Evolutionary conservation across 2,113 vertebrate species (phyloP).

Genomic region (Istiophorus platypterus): DNA sequence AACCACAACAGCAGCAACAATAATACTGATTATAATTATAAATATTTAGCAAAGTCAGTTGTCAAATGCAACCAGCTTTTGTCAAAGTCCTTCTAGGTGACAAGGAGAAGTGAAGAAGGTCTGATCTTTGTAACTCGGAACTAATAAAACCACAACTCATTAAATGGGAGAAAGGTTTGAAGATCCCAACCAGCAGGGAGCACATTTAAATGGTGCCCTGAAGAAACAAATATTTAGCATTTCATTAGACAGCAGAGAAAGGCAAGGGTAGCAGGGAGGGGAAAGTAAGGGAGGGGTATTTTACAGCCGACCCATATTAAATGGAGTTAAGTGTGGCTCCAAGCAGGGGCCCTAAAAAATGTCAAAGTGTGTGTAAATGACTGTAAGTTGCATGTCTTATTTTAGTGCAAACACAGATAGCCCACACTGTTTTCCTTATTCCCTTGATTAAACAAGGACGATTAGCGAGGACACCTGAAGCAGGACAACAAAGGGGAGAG

Average conservation of each 20-base stretch:
- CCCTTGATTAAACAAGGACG: constrained; percentile 64
- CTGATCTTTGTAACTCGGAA: constrained; percentile 22
- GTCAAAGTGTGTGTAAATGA: constrained; percentile 75
- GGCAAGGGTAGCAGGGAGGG: constrained; percentile 6
- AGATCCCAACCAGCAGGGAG: constrained; percentile 46
- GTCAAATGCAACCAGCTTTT: constrained; percentile 12
- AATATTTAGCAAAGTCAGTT: constrained; percentile 28
- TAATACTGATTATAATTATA: not conserved
- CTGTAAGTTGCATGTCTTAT: constrained; percentile 51
- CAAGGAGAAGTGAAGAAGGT: constrained; percentile 28
- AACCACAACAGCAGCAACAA: not conserved
- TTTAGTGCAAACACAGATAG: constrained; percentile 39
- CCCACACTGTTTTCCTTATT: constrained; percentile 24
- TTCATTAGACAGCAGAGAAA: constrained; percentile 63
- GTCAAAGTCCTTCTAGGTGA: constrained; percentile 26
- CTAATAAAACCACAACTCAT: constrained; percentile 49
- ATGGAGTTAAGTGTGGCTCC: constrained; percentile 70
- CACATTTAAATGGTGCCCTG: constrained; percentile 51
- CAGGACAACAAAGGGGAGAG: constrained; percentile 30
- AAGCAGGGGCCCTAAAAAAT: constrained; percentile 73
- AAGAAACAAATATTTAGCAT: constrained; percentile 78
- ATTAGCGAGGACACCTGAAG: constrained; percentile 72
- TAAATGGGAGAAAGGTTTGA: constrained; percentile 34
- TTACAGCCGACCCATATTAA: constrained; percentile 69
- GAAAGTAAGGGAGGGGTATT: constrained; percentile 38